Percentiles rank a stretch among this genome's conserved stretches.
Conservation (phyloP, 2,797 vertebrate genomes). For the Eulemur rubriventer region DNA sequence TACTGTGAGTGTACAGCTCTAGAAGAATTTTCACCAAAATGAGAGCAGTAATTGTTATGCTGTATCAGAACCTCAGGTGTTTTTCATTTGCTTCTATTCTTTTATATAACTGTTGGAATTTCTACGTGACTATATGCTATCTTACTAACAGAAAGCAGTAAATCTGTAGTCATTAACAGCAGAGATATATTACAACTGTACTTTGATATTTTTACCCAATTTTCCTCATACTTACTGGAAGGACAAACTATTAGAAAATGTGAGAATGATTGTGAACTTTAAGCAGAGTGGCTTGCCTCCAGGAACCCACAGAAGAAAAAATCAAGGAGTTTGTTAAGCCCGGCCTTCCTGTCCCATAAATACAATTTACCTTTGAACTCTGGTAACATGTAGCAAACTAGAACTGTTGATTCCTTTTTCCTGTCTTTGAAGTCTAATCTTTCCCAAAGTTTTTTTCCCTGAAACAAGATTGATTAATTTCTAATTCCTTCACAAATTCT, state of each 20-base stretch:
- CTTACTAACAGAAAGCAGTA: neutral
- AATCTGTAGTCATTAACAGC: neutral
- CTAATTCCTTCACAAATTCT: neutral
- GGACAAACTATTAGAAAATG: neutral
- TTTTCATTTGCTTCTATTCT: constrained; percentile 31
- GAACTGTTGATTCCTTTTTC: neutral
- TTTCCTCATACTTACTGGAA: neutral
- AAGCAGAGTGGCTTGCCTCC: neutral
- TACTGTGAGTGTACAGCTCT: neutral
- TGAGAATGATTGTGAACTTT: neutral
- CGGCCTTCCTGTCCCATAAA: neutral
- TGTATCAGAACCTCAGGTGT: neutral
- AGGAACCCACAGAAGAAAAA: neutral
- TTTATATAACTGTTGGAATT: constrained; percentile 42
- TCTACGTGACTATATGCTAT: neutral
- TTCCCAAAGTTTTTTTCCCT: neutral
- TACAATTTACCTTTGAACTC: neutral
- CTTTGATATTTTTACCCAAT: neutral
- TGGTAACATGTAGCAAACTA: neutral
- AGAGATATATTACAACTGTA: neutral
- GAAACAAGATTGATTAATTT: neutral
- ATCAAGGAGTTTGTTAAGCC: neutral
- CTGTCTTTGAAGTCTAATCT: neutral
- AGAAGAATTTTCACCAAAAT: neutral
- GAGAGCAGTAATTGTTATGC: neutral